Base-by-base conservation (phyloP, 2,888 invertebrate genomes). In the Callimorpha dominula region DNA sequence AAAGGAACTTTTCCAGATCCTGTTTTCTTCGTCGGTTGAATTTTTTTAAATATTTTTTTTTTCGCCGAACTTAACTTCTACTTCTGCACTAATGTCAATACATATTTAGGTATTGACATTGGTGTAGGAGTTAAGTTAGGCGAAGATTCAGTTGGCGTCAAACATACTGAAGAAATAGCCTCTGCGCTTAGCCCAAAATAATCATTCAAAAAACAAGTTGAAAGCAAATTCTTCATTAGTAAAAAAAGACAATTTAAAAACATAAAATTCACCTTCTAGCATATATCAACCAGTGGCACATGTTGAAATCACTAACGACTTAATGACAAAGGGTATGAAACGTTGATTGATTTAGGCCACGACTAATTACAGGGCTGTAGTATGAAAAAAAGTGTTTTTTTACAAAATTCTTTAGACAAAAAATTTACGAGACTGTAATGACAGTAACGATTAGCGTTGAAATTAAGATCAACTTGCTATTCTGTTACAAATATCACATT, bases 331-430 rank as follows among this genome's bases (percentile, higher is more conserved):
- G 80, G 80, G 78, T 74, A 73, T 71, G 67, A 74, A 78, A 77
- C 79, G 83, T 81, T 80, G 83, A 84, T 83, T 84, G 83, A 84
- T 84, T 82, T 78, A 78, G 77, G 77, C 73, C 77, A 66, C 69
- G 72, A 78, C 81, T 82, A 84, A 84, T 83, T 84, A 83, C 79
- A 78, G 76, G 76, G 73, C 74, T 60, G 74, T 69, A 64, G 75
- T 74, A 80, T 68, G 68, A 76, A 78, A 83, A 81, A 82, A 71
- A 77, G 14, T 74, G 70, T 74, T 76, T 78, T 77, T 72, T 70
- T 78, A 78, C 72, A 31, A 72, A 79, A 76, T 74, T 75, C 71
- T 78, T 70, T 67, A 65, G 72, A 75, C 75, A 79, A 79, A 83
- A 77, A 75, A 73, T 17, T 57, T 76, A 79, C 72, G 66, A 71